phyloP scores from a whole-genome alignment of 2,113 vertebrate species.

The Leptodactylus fuscus region DNA sequence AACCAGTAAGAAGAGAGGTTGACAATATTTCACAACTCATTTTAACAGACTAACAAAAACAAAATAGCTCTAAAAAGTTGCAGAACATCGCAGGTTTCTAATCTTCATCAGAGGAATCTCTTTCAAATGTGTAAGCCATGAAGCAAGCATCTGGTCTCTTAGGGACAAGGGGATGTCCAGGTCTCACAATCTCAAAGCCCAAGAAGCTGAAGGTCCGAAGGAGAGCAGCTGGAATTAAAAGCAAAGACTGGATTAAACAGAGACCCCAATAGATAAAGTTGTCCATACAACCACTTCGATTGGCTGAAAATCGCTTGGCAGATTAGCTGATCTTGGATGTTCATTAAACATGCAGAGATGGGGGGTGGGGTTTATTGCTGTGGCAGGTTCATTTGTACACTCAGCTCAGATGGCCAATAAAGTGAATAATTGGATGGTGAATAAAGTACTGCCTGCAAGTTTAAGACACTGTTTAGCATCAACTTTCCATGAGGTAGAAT shows the following conservation, averaged over 20 bases:
- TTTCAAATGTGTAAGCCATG: slow-evolving; percentile 97
- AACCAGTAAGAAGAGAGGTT: slow-evolving; percentile 65
- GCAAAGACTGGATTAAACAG: not conserved
- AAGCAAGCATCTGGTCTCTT: slow-evolving; percentile 98
- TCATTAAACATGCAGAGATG: no score
- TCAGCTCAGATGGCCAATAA: no score
- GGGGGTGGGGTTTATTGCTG: no score
- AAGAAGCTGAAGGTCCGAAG: slow-evolving; percentile 97
- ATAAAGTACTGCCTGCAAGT: no score
- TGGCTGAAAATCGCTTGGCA: no score
- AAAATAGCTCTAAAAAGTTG: slow-evolving; percentile 70
- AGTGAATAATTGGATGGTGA: no score
- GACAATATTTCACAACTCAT: slow-evolving; percentile 71
- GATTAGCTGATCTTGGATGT: no score
- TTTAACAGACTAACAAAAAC: slow-evolving; percentile 66
- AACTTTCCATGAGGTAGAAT: no score
- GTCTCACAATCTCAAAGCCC: slow-evolving; percentile 99
- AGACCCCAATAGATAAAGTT: no score
- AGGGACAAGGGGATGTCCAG: slow-evolving; percentile 97
- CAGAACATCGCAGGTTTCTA: slow-evolving; percentile 73
- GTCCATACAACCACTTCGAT: no score
- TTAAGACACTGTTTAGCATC: no score
- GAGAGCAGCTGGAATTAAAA: slow-evolving; percentile 80
- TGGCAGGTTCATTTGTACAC: no score
- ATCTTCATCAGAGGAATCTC: slow-evolving; percentile 90